These are phyloP conservation scores for Sterna hirundo DNA, from an alignment of 2,113 vertebrate species.

Conservation along the genomic window DNA sequence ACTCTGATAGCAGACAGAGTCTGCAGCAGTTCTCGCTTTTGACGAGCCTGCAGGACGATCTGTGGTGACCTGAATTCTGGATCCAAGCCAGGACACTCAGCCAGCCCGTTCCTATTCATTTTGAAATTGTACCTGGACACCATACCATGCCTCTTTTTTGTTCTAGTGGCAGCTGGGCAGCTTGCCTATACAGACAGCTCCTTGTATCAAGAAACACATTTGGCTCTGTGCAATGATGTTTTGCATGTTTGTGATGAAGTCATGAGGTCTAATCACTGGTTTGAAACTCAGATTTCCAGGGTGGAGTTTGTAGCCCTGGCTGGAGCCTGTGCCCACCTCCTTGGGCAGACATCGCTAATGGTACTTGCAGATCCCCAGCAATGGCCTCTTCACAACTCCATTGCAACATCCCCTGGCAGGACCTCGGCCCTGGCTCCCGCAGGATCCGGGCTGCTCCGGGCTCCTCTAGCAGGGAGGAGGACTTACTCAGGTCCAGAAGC, in stretches of 20 bases:
- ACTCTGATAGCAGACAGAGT: not conserved
- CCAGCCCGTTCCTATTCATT: not conserved
- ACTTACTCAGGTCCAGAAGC: not conserved
- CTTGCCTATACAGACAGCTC: not conserved
- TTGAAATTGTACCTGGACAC: not conserved
- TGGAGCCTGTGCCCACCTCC: not conserved
- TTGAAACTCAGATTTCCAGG: not conserved
- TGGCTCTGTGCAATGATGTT: not conserved
- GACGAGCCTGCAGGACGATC: fast-evolving
- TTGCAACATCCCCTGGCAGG: slow-evolving; percentile 46
- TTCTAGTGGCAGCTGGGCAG: not conserved
- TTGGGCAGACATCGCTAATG: not conserved
- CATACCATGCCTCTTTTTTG: not conserved
- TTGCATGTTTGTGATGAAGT: not conserved
- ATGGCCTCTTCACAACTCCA: not conserved
- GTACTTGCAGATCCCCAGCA: not conserved
- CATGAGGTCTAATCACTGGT: not conserved
- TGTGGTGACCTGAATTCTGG: not conserved
- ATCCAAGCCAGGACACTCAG: not conserved
- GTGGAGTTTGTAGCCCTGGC: not conserved
- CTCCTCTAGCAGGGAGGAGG: not conserved
- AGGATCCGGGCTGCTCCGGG: not conserved
- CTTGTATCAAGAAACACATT: fast-evolving
- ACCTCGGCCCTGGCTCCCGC: not conserved
- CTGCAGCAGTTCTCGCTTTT: not conserved